These are phyloP conservation scores for Lepisosteus oculatus DNA, from an alignment of 2,113 vertebrate species.

Conservation along the genomic window DNA sequence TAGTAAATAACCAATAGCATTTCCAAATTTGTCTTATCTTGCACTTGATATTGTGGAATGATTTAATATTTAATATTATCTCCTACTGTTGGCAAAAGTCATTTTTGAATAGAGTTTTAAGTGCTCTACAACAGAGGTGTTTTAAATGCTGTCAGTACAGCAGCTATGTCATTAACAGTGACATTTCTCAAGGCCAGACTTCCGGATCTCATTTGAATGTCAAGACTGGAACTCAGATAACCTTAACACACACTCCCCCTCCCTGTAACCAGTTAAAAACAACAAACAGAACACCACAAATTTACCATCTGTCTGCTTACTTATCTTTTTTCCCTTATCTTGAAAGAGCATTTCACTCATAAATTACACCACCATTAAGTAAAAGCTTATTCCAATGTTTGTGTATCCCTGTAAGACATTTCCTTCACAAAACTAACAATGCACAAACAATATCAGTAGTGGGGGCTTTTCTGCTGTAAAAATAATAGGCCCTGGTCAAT, in stretches of 20 bases:
- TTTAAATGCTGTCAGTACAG: no score
- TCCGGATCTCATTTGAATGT: background rate
- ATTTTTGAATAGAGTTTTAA: no score
- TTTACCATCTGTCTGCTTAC: conserved; percentile 39
- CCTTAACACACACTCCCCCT: conserved; percentile 31
- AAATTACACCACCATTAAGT: conserved; percentile 3
- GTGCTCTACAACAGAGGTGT: no score
- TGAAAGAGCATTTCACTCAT: conserved; percentile 9
- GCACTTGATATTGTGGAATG: no score
- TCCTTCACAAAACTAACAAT: conserved; percentile 4
- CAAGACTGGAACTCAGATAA: background rate
- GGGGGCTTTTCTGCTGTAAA: background rate
- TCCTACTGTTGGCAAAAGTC: no score
- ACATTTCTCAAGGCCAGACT: background rate
- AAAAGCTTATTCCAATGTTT: background rate
- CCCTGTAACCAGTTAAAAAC: conserved; percentile 46
- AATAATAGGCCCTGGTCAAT: background rate
- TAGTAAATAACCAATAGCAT: no score
- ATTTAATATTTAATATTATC: no score
- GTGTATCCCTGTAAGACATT: background rate
- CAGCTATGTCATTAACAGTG: no score
- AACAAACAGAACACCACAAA: conserved; percentile 48
- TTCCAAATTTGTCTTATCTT: no score
- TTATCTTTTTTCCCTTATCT: conserved; percentile 30
- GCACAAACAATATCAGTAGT: background rate